Evolutionary conservation across 92 coral and sea anemone species (phyloP).

Genomic region (Nematostella vectensis): DNA sequence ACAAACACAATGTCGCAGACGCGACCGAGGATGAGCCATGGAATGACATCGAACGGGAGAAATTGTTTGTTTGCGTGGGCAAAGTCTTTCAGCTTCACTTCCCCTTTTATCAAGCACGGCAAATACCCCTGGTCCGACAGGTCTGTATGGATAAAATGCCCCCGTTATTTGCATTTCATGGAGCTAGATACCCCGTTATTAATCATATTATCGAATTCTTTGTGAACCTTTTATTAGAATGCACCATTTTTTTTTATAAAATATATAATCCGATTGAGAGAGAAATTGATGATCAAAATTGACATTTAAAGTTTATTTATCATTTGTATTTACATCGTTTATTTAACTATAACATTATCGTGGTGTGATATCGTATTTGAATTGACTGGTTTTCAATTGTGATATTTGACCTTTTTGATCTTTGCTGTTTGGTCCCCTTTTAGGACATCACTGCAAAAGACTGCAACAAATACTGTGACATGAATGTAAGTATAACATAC

Average conservation of each 20-base stretch:
- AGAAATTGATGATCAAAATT: too few relatives aligned
- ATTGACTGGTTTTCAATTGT: too few relatives aligned
- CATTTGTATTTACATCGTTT: too few relatives aligned
- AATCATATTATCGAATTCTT: neutral
- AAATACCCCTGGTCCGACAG: conserved; percentile 71
- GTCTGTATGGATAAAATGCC: too few relatives aligned
- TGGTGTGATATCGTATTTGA: too few relatives aligned
- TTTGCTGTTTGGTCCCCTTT: conserved; percentile 5
- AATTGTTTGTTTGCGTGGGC: conserved; percentile 69
- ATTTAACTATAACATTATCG: too few relatives aligned
- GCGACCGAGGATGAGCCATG: conserved; percentile 46
- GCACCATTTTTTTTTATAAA: too few relatives aligned
- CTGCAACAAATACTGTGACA: conserved; percentile 84
- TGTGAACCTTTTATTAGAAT: too few relatives aligned
- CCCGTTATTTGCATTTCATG: too few relatives aligned
- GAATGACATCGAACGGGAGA: conserved; percentile 67
- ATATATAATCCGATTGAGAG: too few relatives aligned
- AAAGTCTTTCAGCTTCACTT: conserved; percentile 92
- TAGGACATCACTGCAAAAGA: conserved; percentile 70
- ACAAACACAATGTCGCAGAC: conserved; percentile 18
- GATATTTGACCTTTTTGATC: too few relatives aligned
- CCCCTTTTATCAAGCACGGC: conserved; percentile 89
- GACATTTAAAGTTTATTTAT: too few relatives aligned
- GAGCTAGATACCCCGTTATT: neutral
- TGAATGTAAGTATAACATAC: conserved; percentile 62